Evolutionary conservation across 1,140 invertebrate species (phyloP).

Genomic region (Drepana arcuata): DNA sequence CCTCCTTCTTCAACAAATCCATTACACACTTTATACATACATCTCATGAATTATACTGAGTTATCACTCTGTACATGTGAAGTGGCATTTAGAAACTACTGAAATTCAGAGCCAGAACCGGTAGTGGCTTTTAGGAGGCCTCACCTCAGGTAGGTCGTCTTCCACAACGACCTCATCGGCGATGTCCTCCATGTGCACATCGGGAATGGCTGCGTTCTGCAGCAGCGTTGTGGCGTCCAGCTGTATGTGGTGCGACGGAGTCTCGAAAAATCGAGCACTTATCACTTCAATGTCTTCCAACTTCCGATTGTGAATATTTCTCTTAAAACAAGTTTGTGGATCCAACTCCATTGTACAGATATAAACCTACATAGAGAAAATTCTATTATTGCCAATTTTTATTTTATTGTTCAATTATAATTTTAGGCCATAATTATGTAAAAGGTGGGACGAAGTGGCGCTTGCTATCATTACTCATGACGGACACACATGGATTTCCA

Average conservation of each 20-base stretch:
- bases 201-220: slow-evolving; percentile 80
- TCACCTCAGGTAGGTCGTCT: slow-evolving; percentile 58
- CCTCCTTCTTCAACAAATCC: no score
- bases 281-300: slow-evolving; percentile 86
- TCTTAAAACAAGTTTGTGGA: slow-evolving; percentile 80
- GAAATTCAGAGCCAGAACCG: no score
- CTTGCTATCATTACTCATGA: no score
- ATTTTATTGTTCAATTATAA: no score
- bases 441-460: no score
- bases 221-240: slow-evolving; percentile 87
- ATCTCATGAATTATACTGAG: no score
- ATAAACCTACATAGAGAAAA: slow-evolving; percentile 78
- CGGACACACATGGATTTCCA: no score
- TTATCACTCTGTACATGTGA: no score
- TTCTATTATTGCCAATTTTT: not conserved
- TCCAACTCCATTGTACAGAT: slow-evolving; percentile 91
- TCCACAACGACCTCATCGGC: slow-evolving; percentile 62
- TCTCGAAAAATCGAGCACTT: slow-evolving; percentile 82
- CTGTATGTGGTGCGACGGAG: slow-evolving; percentile 78
- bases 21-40: no score
- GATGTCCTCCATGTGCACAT: slow-evolving; percentile 77
- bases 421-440: no score
- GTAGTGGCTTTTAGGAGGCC: slow-evolving; percentile 15
- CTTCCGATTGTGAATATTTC: slow-evolving; percentile 88
- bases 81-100: no score